Conservation (phyloP, 2,888 invertebrate species). For the Drosophila koepferae region DNA sequence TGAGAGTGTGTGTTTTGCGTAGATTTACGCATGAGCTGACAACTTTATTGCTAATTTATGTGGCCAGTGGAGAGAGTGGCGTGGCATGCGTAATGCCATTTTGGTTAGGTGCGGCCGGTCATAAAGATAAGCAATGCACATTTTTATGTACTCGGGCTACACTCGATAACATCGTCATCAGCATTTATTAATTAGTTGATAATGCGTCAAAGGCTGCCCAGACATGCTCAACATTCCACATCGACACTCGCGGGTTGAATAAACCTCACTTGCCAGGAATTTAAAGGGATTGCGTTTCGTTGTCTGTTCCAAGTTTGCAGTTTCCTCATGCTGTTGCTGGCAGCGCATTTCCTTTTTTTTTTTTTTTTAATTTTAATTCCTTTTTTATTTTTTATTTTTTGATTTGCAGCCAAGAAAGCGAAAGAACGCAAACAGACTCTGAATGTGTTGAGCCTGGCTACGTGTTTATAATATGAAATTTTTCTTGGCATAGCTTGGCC, state of each 20-base stretch:
- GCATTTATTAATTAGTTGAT: conserved; percentile 64
- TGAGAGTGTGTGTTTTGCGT: conserved; percentile 17
- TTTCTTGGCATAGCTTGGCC: conserved; percentile 49
- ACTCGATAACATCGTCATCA: conserved; percentile 38
- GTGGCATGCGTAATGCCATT: conserved; percentile 33
- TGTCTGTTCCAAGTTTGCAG: conserved; percentile 8
- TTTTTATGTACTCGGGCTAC: conserved; percentile 3
- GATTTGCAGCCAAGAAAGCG: conserved; percentile 45
- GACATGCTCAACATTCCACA: conserved; percentile 18
- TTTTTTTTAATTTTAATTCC: conserved; percentile 35
- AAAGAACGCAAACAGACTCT: conserved; percentile 36
- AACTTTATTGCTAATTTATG: conserved; percentile 73
- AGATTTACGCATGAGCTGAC: conserved; percentile 68
- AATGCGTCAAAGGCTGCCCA: conserved; percentile 25
- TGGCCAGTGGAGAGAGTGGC: conserved; percentile 26
- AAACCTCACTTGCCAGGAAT: conserved; percentile 19
- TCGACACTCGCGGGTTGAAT: conserved; percentile 39
- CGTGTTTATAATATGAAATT: conserved; percentile 67
- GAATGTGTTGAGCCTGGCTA: conserved; percentile 59
- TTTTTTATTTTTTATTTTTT: conserved; percentile 33
- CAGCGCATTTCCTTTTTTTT: conserved; percentile 35
- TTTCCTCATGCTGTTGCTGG: conserved; percentile 24
- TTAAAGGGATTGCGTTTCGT: too few relatives aligned
- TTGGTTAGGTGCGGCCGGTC: conserved; percentile 33
- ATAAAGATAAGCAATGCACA: conserved; percentile 29